phyloP scores from a whole-genome alignment of 2,113 vertebrate genomes.

The Cololabis saira region DNA sequence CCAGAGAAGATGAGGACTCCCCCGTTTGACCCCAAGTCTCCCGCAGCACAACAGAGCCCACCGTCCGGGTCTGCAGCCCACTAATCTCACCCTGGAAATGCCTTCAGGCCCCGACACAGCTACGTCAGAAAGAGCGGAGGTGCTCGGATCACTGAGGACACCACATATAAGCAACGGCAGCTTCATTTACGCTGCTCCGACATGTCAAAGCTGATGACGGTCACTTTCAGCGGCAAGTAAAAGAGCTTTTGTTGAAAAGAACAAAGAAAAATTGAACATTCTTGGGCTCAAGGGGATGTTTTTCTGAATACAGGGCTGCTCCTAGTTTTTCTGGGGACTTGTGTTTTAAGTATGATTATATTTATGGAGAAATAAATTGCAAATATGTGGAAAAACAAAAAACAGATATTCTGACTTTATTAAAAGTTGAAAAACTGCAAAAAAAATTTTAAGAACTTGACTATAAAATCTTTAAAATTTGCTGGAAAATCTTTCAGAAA shows the following conservation, averaged over 20 bases:
- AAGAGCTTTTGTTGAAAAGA: constrained; percentile 45
- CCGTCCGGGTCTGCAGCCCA: constrained; percentile 32
- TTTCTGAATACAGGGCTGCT: too few relatives aligned
- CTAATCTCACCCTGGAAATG: constrained; percentile 2
- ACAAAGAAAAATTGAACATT: not conserved
- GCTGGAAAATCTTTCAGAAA: too few relatives aligned
- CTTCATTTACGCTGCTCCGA: not conserved
- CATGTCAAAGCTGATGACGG: constrained; percentile 62
- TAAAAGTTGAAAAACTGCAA: too few relatives aligned
- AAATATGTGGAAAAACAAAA: too few relatives aligned
- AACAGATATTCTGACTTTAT: too few relatives aligned
- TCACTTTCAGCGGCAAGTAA: constrained; percentile 52
- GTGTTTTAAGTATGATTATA: too few relatives aligned
- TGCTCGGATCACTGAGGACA: not conserved
- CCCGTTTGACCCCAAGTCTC: constrained; percentile 36
- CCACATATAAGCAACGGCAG: constrained; percentile 37
- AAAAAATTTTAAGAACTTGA: too few relatives aligned
- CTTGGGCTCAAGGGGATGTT: not conserved
- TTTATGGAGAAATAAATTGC: too few relatives aligned
- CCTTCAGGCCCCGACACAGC: constrained; percentile 6
- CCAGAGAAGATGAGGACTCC: constrained; percentile 20
- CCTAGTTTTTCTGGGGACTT: too few relatives aligned
- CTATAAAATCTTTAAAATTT: too few relatives aligned
- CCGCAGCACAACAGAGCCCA: constrained; percentile 45
- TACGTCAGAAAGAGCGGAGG: not conserved